Evolutionary conservation across 37 sponge, comb jelly and placozoan species (phyloP).

Genomic region (Ephydatia muelleri): DNA sequence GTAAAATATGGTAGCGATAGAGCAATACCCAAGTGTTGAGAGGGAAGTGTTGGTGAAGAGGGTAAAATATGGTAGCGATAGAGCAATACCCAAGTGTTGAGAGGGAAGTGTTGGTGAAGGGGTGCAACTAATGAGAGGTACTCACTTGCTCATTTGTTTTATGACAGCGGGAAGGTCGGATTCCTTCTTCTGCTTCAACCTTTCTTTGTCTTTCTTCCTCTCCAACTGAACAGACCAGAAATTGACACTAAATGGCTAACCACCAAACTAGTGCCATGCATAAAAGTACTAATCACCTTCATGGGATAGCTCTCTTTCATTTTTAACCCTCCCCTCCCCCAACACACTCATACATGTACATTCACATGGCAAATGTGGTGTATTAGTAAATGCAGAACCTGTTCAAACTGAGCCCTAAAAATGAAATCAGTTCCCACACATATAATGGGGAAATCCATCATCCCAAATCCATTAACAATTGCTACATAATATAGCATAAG

Average conservation of each 20-base stretch:
- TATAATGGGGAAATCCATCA: not conserved
- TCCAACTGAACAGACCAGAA: slow-evolving; percentile 48
- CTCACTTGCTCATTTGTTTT: slow-evolving; percentile 84
- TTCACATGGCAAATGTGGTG: no score
- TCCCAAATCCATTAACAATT: not conserved
- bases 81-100: no score
- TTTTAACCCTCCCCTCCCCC: no score
- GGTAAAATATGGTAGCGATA: not conserved
- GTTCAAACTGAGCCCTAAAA: no score
- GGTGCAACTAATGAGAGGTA: not conserved
- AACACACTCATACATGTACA: no score
- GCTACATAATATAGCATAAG: no score
- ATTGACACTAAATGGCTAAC: no score
- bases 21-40: not conserved
- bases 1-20: not conserved
- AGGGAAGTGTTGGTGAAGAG: not conserved
- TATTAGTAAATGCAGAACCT: no score
- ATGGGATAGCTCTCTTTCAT: no score
- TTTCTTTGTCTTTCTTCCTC: slow-evolving; percentile 86
- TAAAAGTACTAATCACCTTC: not conserved
- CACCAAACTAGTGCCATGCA: not conserved
- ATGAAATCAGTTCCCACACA: no score
- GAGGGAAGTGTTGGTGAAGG: no score
- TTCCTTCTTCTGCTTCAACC: slow-evolving; percentile 83
- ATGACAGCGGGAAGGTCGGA: slow-evolving; percentile 79